Evolutionary conservation across 2,113 vertebrate genomes (phyloP), one percentile per base, ranked within the genome.

Genomic region (Craseonycteris thonglongyai): DNA sequence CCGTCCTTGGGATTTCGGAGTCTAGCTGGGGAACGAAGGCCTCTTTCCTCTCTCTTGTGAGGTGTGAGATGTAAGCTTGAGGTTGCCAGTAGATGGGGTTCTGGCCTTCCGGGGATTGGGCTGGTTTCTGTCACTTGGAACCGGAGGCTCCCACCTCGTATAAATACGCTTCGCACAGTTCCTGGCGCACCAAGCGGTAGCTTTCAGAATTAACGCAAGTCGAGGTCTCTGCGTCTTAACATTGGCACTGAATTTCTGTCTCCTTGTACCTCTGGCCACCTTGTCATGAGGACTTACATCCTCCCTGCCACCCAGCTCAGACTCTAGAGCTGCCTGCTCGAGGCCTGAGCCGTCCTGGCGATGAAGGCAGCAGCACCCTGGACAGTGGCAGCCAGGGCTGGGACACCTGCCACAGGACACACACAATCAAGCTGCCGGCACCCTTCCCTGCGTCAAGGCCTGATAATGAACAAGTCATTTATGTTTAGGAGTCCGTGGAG

Each of bases 391-490:
- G 89, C 49, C 76, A 40, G 87, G 14, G 5, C 58, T 81, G 81
- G 68, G 56, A 76, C 38, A 40, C 90, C 79, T 95, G 94, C 89
- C 65, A 28, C 49, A 35, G 89, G 90, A 91, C 93, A 56, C 42
- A 74, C 76, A 84, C 92, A 95, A 94, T 96, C 96, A 97, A 91
- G 95, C 92, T 45, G 95, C 96, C 40, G 80, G 93, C 90, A 93
- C 92, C 95, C 91, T 95, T 96, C 81, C 72, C 95, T 72, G 8
- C 94, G 95, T 96, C 75, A 2, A 42, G 33, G 69, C 85, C 91
- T 96, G 91, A 93, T 97, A 98, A 97, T 97, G 96, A 97, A 96
- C 97, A 96, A 97, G 95, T 97, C 97, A 97, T 97, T 97, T 97
- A 97, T 97, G 96, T 97, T 91, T 88, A 87, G 94, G 91, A 97